Percentiles rank a stretch among this genome's conserved stretches.
phyloP scores from a whole-genome alignment of 1,140 invertebrate genomes.

The Epicauta chinensis region DNA sequence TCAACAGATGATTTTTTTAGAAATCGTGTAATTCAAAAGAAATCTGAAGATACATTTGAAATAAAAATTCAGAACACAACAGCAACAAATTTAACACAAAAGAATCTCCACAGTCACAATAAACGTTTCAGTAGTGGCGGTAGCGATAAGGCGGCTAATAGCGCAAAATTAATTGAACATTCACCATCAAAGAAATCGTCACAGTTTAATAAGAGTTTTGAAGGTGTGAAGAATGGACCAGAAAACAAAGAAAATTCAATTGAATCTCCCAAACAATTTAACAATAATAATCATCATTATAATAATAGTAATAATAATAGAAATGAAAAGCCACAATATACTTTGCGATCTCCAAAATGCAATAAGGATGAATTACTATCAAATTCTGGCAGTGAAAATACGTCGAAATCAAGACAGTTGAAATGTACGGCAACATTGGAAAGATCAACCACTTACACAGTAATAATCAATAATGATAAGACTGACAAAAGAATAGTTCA shows the following conservation, averaged over 20 bases:
- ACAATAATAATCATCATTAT: too few species aligned
- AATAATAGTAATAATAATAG: not conserved
- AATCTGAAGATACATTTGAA: not conserved
- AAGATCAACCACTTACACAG: not conserved
- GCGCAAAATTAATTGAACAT: too few species aligned
- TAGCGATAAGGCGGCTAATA: too few species aligned
- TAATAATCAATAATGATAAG: not conserved
- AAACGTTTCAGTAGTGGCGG: too few species aligned
- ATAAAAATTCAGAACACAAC: too few species aligned
- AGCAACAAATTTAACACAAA: too few species aligned
- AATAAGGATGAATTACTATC: conserved; percentile 1
- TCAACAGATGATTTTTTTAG: not conserved
- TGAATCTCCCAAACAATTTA: too few species aligned
- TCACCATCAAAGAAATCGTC: too few species aligned
- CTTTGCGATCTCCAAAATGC: not conserved
- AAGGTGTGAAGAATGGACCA: not conserved
- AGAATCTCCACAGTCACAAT: too few species aligned
- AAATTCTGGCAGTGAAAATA: not conserved
- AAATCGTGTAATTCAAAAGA: not conserved
- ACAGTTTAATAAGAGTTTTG: not conserved
- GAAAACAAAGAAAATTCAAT: too few species aligned
- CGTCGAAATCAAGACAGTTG: not conserved
- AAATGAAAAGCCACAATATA: not conserved
- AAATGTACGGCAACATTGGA: not conserved
- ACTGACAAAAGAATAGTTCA: too few species aligned